These are phyloP conservation scores for Stenoptilia bipunctidactyla DNA, from an alignment of 2,888 invertebrate species.

Conservation along the genomic window DNA sequence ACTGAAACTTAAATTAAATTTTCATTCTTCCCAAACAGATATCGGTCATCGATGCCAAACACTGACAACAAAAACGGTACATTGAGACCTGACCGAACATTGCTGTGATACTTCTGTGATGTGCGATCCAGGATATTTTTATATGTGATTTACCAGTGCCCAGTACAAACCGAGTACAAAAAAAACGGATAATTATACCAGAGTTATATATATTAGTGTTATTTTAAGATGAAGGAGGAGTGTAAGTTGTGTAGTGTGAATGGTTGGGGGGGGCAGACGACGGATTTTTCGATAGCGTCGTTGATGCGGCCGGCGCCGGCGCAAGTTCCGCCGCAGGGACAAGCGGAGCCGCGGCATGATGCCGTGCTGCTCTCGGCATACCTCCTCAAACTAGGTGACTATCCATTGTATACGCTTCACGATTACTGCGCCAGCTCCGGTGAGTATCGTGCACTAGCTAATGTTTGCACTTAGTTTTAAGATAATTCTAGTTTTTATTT, in stretches of 20 bases:
- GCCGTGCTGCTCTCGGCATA: conserved; percentile 62
- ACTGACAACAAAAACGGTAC: no score
- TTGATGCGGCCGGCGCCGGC: conserved; percentile 54
- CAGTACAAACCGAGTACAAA: conserved; percentile 71
- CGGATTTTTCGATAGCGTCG: conserved; percentile 63
- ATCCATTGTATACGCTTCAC: conserved; percentile 63
- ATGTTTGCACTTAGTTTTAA: no score
- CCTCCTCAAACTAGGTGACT: conserved; percentile 70
- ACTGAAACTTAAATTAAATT: no score
- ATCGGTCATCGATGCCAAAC: no score
- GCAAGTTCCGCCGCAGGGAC: conserved; percentile 10
- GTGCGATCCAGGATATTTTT: conserved; percentile 65
- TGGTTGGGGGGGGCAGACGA: conserved; percentile 51
- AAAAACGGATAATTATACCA: conserved; percentile 50
- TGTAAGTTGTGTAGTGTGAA: conserved; percentile 62
- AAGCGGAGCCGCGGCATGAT: conserved; percentile 51
- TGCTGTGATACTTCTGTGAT: conserved; percentile 70
- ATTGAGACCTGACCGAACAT: conserved; percentile 40
- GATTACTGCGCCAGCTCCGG: conserved; percentile 46
- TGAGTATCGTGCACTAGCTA: conserved; percentile 47
- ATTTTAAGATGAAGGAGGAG: conserved; percentile 58
- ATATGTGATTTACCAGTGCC: conserved; percentile 70
- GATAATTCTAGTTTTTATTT: no score
- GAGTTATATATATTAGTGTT: conserved; percentile 41
- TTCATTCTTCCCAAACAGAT: no score